Percentiles rank a stretch among this genome's conserved stretches.
These are phyloP conservation scores for Gandaritis pyraliata DNA, from an alignment of 2,888 invertebrate species.

Conservation along the genomic window DNA sequence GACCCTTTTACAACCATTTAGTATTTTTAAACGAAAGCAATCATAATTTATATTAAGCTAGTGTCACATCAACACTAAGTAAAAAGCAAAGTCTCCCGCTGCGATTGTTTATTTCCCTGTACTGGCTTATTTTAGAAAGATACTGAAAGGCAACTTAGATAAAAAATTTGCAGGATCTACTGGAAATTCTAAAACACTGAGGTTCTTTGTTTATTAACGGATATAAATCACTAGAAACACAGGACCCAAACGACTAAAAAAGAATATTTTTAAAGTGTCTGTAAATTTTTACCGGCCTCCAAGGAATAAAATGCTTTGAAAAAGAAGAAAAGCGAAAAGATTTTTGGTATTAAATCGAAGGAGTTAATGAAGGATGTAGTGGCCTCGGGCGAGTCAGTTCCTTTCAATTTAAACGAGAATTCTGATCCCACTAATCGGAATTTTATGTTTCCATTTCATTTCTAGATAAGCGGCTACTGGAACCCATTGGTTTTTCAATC, in stretches of 20 bases:
- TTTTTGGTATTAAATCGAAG: constrained; percentile 66
- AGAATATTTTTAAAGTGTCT: constrained; percentile 32
- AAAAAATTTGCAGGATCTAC: not conserved
- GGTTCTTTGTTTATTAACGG: not conserved
- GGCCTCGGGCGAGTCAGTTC: constrained; percentile 61
- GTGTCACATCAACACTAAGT: not conserved
- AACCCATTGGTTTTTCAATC: constrained; percentile 39
- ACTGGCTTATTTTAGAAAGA: too few relatives aligned
- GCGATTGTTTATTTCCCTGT: not conserved
- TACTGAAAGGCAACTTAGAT: too few relatives aligned
- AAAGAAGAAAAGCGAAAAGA: constrained; percentile 49
- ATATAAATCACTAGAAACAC: constrained; percentile 18
- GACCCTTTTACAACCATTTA: constrained; percentile 26
- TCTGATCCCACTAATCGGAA: constrained; percentile 71
- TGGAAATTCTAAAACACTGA: not conserved
- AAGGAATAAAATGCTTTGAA: constrained; percentile 37
- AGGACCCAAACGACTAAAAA: constrained; percentile 29
- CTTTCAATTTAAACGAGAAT: constrained; percentile 66
- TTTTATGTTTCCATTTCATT: constrained; percentile 70
- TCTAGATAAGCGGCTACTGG: constrained; percentile 45
- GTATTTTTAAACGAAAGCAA: constrained; percentile 7
- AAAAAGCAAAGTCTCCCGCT: not conserved
- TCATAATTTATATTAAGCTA: not conserved
- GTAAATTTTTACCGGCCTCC: constrained; percentile 36
- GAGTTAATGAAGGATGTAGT: constrained; percentile 71